Conservation (phyloP, 1,140 invertebrate genomes). For the Pogonomyrmex californicus region DNA sequence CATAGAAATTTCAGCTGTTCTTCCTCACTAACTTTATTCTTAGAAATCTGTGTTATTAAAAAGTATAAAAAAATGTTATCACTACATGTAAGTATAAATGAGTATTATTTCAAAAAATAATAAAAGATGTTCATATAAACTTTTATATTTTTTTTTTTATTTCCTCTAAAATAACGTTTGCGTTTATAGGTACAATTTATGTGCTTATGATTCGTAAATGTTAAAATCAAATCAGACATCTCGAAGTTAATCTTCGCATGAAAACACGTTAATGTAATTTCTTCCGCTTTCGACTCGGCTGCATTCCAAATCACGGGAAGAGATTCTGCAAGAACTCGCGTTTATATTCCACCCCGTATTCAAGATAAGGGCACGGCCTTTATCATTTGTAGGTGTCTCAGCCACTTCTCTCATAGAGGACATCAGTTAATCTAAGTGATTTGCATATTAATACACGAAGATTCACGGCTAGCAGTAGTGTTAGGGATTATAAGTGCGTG, state of each 20-base stretch:
- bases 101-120: not conserved
- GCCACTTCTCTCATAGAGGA: slow-evolving; percentile 18
- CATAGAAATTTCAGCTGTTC: not conserved
- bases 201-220: slow-evolving; percentile 4
- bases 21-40: not conserved
- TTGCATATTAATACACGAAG: slow-evolving; percentile 47
- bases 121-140: not conserved
- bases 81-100: not conserved
- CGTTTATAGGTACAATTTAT: not conserved
- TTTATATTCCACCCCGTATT: slow-evolving; percentile 13
- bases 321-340: slow-evolving; percentile 26
- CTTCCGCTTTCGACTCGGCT: not conserved
- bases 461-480: not conserved
- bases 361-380: slow-evolving; percentile 21
- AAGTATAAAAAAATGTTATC: not conserved
- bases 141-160: not conserved
- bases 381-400: slow-evolving; percentile 32
- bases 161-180: not conserved
- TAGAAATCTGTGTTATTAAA: not conserved
- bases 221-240: slow-evolving; percentile 10
- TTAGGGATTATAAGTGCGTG: slow-evolving; percentile 1
- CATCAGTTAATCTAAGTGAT: slow-evolving; percentile 14
- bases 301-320: not conserved
- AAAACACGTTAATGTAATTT: slow-evolving; percentile 27
- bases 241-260: not conserved